Percentiles rank a stretch among this genome's conserved stretches.
Evolutionary conservation across 2,113 vertebrate genomes (phyloP).

Genomic region (Sphaerodactylus townsendi): DNA sequence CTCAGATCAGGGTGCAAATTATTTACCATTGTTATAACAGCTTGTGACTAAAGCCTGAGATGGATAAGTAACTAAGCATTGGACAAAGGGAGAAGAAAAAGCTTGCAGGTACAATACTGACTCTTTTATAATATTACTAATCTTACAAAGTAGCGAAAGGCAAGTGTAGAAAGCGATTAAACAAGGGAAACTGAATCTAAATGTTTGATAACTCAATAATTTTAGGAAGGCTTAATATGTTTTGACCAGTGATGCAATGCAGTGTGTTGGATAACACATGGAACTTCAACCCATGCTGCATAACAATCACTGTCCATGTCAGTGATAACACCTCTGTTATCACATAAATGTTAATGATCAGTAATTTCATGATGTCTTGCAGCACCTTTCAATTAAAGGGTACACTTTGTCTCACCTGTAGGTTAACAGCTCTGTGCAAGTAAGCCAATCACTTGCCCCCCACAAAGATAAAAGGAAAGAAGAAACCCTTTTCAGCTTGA

Average conservation of each 20-base stretch:
- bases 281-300: background rate
- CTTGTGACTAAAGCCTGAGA: background rate
- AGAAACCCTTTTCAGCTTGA: background rate
- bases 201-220: background rate
- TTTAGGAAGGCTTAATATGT: background rate
- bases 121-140: background rate
- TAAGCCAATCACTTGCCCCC: background rate
- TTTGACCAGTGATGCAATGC: background rate
- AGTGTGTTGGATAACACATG: background rate
- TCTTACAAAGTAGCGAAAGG: too few relatives aligned
- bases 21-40: background rate
- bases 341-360: too few relatives aligned
- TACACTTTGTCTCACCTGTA: background rate
- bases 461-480: background rate
- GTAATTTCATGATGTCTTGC: too few relatives aligned
- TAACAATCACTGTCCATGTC: background rate
- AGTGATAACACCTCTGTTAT: too few relatives aligned
- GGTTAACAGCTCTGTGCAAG: background rate
- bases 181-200: too few relatives aligned
- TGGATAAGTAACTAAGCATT: background rate
- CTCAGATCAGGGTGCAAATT: background rate
- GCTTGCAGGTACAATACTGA: background rate
- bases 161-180: too few relatives aligned
- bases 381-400: too few relatives aligned
- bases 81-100: background rate